Conservation (phyloP, 2,113 vertebrate genomes). For the Pongo abelii region DNA sequence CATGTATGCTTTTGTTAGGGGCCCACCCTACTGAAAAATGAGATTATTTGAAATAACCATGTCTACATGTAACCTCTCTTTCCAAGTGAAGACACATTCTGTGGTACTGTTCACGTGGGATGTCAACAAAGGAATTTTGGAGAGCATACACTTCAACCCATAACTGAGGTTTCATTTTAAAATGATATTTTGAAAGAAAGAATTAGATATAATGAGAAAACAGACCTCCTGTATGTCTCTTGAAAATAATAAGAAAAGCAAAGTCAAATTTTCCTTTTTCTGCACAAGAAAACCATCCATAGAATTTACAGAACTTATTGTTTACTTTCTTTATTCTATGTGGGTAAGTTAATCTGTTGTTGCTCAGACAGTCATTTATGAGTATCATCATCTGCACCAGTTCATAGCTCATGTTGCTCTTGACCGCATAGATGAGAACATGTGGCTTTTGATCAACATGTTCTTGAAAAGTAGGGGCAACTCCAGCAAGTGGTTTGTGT, state of each 20-base stretch:
- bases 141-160: not conserved
- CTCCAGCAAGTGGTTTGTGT: conserved; percentile 98
- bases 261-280: conserved; percentile 57
- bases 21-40: not conserved
- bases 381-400: conserved; percentile 96
- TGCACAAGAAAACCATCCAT: not conserved
- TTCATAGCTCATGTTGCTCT: conserved; percentile 97
- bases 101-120: not conserved
- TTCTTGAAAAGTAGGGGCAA: conserved; percentile 99
- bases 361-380: conserved; percentile 82
- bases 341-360: conserved; percentile 21
- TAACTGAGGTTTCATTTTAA: not conserved
- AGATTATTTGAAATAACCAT: not conserved
- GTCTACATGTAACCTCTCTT: not conserved
- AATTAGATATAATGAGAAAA: not conserved
- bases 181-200: not conserved
- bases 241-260: conserved; percentile 79
- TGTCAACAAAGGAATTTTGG: not conserved
- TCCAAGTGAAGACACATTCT: not conserved
- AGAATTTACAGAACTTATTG: not conserved
- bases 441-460: conserved; percentile 99
- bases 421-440: conserved; percentile 97
- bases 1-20: not conserved
- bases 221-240: not conserved
- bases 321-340: not conserved